Percentiles rank a stretch among this genome's conserved stretches.
These are phyloP conservation scores for Alentia gelatinosa DNA, from an alignment of 2,888 invertebrate genomes.

Conservation along the genomic window DNA sequence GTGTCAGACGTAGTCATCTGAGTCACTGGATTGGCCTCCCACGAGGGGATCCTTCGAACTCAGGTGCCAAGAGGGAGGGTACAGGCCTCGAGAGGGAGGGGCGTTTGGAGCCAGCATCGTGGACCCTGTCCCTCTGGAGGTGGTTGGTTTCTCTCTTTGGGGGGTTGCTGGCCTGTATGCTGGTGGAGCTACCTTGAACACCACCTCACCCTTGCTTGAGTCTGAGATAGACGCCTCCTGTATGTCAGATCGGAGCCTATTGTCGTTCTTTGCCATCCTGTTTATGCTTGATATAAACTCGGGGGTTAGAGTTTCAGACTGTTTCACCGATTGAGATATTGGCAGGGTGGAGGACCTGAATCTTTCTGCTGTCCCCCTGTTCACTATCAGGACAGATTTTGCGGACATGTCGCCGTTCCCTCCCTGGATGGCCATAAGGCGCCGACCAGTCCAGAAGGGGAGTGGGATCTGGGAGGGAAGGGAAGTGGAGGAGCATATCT, in stretches of 20 bases:
- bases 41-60: too few species aligned
- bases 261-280: background rate
- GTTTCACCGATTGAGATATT: background rate
- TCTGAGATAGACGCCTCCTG: background rate
- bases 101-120: too few species aligned
- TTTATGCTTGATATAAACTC: background rate
- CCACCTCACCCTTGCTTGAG: background rate
- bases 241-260: background rate
- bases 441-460: background rate
- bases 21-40: too few species aligned
- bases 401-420: background rate
- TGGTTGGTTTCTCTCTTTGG: too few species aligned
- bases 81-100: too few species aligned
- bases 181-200: background rate
- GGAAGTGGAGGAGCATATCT: background rate
- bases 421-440: background rate
- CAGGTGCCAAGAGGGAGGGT: too few species aligned
- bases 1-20: too few species aligned
- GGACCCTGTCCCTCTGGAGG: too few species aligned
- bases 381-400: background rate
- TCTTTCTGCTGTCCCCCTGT: background rate
- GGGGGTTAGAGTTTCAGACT: background rate
- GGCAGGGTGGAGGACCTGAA: background rate
- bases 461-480: background rate
- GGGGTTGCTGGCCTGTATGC: too few species aligned